Percentiles rank a stretch among this genome's conserved stretches.
phyloP scores from a whole-genome alignment of 2,113 vertebrate genomes.

The Mus pahari region DNA sequence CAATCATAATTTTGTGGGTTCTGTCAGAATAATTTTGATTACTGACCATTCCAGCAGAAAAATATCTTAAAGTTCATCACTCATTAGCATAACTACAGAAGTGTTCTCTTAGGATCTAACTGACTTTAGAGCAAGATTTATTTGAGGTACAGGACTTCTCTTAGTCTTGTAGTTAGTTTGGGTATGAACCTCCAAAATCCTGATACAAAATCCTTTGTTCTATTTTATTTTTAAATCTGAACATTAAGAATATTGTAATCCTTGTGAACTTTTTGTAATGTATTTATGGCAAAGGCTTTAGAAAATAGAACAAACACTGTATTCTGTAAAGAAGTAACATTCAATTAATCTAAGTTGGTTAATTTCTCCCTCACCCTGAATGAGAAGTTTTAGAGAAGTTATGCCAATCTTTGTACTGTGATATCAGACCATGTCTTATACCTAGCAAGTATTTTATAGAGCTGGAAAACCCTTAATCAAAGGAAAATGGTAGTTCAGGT shows the following conservation, averaged over 20 bases:
- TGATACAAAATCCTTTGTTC: not conserved
- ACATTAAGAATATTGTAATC: not conserved
- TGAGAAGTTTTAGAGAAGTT: not conserved
- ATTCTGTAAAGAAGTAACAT: not conserved
- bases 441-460: fast-evolving
- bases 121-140: not conserved
- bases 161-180: not conserved
- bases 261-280: not conserved
- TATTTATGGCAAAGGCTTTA: not conserved
- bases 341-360: not conserved
- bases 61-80: not conserved
- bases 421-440: not conserved
- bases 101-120: not conserved
- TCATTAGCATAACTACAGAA: not conserved
- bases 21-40: not conserved
- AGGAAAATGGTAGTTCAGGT: not conserved
- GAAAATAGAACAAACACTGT: not conserved
- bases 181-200: too few species aligned
- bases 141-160: not conserved
- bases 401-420: too few species aligned
- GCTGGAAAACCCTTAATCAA: not conserved
- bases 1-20: not conserved
- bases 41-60: not conserved
- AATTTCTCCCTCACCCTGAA: not conserved
- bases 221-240: not conserved